These are phyloP conservation scores for Chymomyza procnemis DNA, from an alignment of 2,888 invertebrate species.

Conservation along the genomic window DNA sequence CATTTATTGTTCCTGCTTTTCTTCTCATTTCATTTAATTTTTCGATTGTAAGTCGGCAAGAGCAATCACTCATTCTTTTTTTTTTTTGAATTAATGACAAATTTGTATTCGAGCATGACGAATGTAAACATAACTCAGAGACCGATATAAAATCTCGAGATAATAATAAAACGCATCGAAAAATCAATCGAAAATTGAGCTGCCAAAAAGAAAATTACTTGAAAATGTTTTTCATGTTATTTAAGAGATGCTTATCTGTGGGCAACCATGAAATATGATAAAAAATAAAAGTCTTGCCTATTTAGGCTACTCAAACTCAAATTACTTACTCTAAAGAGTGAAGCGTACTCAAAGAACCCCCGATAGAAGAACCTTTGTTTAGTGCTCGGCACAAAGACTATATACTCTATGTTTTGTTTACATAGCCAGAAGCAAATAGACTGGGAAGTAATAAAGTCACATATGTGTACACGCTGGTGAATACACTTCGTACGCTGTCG, in stretches of 20 bases:
- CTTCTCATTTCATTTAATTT: constrained; percentile 1
- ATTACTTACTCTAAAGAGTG: constrained; percentile 36
- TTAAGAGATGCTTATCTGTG: not conserved
- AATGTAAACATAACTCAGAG: not conserved
- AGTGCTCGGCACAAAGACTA: constrained; percentile 10
- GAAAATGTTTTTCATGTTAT: not conserved
- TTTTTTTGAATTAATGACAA: constrained; percentile 21
- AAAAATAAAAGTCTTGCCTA: not conserved
- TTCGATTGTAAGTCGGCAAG: not conserved
- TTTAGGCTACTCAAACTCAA: not conserved
- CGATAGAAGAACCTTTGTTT: constrained; percentile 33
- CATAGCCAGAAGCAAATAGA: constrained; percentile 26
- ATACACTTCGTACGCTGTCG: constrained; percentile 3
- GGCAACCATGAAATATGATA: not conserved
- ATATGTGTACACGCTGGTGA: not conserved
- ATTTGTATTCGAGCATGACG: constrained; percentile 16
- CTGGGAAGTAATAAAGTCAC: constrained; percentile 7
- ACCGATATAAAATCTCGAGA: not conserved
- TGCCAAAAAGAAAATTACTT: constrained; percentile 1
- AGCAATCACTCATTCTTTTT: not conserved
- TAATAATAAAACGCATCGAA: not conserved
- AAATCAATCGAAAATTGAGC: constrained; percentile 1
- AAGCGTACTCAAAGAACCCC: constrained; percentile 26
- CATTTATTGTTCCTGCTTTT: not conserved
- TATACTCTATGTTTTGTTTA: constrained; percentile 46